Evolutionary conservation across 2,888 invertebrate species (phyloP).

Genomic region (Ophion ellenae): DNA sequence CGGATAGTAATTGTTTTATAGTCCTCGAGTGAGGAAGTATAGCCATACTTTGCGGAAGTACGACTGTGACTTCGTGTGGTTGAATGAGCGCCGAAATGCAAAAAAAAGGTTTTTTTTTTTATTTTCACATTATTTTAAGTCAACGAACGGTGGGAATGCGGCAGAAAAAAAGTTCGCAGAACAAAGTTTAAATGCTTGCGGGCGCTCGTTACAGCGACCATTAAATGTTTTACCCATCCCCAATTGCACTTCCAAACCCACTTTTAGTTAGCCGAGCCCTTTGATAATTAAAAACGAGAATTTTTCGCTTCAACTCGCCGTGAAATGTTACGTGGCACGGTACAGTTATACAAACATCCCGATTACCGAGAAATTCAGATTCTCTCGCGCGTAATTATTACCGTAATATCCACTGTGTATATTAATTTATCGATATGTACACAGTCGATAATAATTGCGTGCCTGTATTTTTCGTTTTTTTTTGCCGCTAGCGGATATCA

Average conservation of each 20-base stretch:
- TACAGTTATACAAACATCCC: background rate
- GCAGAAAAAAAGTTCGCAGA: background rate
- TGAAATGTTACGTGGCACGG: background rate
- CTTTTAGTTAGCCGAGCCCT: background rate
- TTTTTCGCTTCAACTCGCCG: background rate
- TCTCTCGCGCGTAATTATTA: background rate
- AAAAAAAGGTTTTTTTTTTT: background rate
- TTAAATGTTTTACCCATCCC: background rate
- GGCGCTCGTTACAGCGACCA: background rate
- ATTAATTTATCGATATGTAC: background rate
- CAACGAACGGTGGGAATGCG: background rate
- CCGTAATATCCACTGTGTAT: background rate
- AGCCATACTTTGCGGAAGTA: background rate
- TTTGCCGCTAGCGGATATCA: too few species aligned
- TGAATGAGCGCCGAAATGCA: background rate
- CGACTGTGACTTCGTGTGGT: too few species aligned
- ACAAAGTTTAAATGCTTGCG: background rate
- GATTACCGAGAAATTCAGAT: background rate
- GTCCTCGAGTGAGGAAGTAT: background rate
- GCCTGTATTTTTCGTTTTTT: background rate
- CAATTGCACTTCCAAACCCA: constrained; percentile 5
- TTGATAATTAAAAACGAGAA: constrained; percentile 1
- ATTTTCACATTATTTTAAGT: background rate
- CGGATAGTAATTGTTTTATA: background rate
- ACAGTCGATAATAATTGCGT: background rate